phyloP scores from a whole-genome alignment of 1,140 invertebrate genomes.

The Zaprionus kolodkinae region DNA sequence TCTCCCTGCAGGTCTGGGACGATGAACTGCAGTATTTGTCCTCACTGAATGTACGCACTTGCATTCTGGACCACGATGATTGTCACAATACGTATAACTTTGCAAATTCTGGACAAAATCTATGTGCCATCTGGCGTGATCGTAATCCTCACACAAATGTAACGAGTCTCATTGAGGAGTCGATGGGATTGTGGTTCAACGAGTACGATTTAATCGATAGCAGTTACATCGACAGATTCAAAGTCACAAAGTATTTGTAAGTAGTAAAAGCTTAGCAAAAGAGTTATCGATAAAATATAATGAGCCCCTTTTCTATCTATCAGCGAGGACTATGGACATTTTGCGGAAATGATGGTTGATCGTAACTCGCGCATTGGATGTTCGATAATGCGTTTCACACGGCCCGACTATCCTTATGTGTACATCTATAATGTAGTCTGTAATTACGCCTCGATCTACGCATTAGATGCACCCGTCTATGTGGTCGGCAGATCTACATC shows the following conservation, averaged over 20 bases:
- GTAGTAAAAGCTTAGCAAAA: conserved; percentile 54
- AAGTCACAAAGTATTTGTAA: conserved; percentile 76
- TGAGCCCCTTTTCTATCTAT: background rate
- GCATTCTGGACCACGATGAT: conserved; percentile 77
- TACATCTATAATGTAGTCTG: conserved; percentile 80
- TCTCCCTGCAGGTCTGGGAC: conserved; percentile 68
- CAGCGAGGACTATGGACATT: conserved; percentile 81
- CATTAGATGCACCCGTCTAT: conserved; percentile 71
- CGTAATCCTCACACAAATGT: conserved; percentile 68
- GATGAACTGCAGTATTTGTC: conserved; percentile 81
- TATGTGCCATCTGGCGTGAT: conserved; percentile 69
- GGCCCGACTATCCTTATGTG: conserved; percentile 72
- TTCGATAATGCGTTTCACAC: conserved; percentile 74
- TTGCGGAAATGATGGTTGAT: conserved; percentile 81
- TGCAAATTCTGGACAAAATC: conserved; percentile 75
- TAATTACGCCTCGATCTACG: conserved; percentile 79
- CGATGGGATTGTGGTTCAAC: conserved; percentile 73
- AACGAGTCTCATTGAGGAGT: conserved; percentile 72
- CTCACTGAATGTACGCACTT: conserved; percentile 74
- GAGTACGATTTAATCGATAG: conserved; percentile 74
- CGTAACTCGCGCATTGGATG: conserved; percentile 73
- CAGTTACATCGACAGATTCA: conserved; percentile 68
- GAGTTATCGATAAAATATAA: background rate
- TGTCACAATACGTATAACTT: conserved; percentile 80
- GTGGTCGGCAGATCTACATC: conserved; percentile 56